Evolutionary conservation across 2,888 invertebrate genomes (phyloP), one percentile per base, ranked within the genome.

Genomic region (Mamestra brassicae): DNA sequence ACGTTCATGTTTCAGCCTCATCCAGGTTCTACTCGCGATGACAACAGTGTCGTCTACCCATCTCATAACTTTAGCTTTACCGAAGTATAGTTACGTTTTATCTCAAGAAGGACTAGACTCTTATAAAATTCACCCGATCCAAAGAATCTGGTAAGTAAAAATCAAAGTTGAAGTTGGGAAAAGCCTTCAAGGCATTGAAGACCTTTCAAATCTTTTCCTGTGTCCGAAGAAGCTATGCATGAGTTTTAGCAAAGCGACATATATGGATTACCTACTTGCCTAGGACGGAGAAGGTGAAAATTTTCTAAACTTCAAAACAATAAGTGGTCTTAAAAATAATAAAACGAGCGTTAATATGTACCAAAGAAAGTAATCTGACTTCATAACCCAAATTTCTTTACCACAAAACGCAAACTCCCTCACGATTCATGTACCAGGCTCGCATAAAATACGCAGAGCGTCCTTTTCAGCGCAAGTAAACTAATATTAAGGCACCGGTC

Each of bases 401-500:
- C 38, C 36, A n/a, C n/a, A 68, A 66, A 68, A 63, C 62, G 15
- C 36, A 52, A 67, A 52, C 45, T 11, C 11, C 61, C 5, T 42
- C 45, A 36, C 17, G 47, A 36, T 17, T 58, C 10, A 61, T 57
- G 38, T 62, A 68, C 52, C 45, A 60, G 52, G 62, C 34, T 4
- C 61, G n/a, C 64, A 84, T 80, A 61, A 63, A 84, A 34, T 62
- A 64, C 47, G 26, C 7, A 55, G 52, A 66, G 61, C 17, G 45
- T 68, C 68, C 71, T 76, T 80, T 85, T 85, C 73, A 68, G 45
- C 13, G 42, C 50, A 66, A 78, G 74, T 82, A 87, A 87, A 85
- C 80, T 75, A 87, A 87, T 85, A 79, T 74, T 57, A 71, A 81
- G 67, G 82, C 76, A 64, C 54, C 76, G 83, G 83, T 71, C 79